Base-by-base conservation (phyloP, 2,888 invertebrate species). In the Hyppa rectilinea region DNA sequence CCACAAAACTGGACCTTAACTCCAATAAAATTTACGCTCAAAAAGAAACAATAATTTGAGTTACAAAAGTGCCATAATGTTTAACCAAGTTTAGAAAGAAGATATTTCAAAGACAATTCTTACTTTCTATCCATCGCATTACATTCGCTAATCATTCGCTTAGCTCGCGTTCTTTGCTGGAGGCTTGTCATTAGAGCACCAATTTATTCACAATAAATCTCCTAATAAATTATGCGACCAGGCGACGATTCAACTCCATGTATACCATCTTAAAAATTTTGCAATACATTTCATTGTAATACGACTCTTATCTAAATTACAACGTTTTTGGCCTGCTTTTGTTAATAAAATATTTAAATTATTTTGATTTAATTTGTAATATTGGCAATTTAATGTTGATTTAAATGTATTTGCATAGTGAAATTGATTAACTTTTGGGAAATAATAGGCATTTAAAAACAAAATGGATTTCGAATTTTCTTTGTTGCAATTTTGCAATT, bases 221-320 rank as follows among this genome's bases (percentile, higher is more conserved):
- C 70, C 70, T 76, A 76, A 71, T 75, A 74, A 81, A 68, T 79
- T 61, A 76, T 76, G 59, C 53, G 64, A 74, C 71, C 81, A 79
- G 70, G 23, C 49, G 31, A 62, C 73, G 43, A 76, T 64, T 71
- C 58, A 58, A 78, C 49, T 36, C 45, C n/a, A n/a, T 52, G 47
- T 69, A 50, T 52, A 52, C 26, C 40, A 49, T 47, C 29, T 71
- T 71, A 62, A 71, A 52, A 14, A 17, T 20, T 65, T 72, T 58
- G 67, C 40, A 68, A 66, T 40, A 65, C 31, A 34, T 75, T 68
- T 50, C 20, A 65, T 58, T 52, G 3, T 31, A 61, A 52, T 31
- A 49, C n/a, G 6, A n/a, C 2, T 40, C 34, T 59, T 65, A 7
- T 34, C 36, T 29, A 9, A 7, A 29, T 52, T 26, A 17, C 26